Evolutionary conservation across 2,888 invertebrate species (phyloP).

Genomic region (Tortrix viridana): DNA sequence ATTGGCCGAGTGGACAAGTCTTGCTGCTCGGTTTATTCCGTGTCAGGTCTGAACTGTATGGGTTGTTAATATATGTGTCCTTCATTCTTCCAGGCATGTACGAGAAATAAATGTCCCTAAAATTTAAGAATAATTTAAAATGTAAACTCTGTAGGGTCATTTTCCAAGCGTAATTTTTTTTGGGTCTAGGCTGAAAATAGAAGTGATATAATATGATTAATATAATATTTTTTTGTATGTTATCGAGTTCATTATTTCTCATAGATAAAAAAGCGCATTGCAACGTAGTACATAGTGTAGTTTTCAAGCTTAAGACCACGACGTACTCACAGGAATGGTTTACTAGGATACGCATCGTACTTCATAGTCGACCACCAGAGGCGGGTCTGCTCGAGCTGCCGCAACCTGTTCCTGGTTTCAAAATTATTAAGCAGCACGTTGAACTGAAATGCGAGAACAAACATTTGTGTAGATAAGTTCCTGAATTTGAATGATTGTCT

Average conservation of each 20-base stretch:
- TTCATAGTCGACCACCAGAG: constrained; percentile 76
- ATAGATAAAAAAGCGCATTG: too few relatives aligned
- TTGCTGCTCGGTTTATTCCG: constrained; percentile 66
- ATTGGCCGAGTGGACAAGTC: constrained; percentile 58
- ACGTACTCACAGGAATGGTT: constrained; percentile 68
- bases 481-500: not conserved
- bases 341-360: constrained; percentile 66
- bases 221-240: too few relatives aligned
- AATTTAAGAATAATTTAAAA: constrained; percentile 42
- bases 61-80: constrained; percentile 67
- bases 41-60: constrained; percentile 61
- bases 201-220: too few relatives aligned
- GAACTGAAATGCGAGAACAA: constrained; percentile 56
- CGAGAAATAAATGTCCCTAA: constrained; percentile 72
- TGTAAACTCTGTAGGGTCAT: too few relatives aligned
- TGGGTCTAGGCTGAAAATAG: too few relatives aligned
- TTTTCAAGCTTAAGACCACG: not conserved
- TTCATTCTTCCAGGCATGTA: constrained; percentile 75
- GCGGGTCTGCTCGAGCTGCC: constrained; percentile 67
- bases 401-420: constrained; percentile 61
- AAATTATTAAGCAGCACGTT: constrained; percentile 62
- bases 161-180: too few relatives aligned
- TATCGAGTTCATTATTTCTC: too few relatives aligned
- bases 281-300: too few relatives aligned
- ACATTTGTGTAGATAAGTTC: not conserved